Percentiles rank a stretch among this genome's conserved stretches.
These are phyloP conservation scores for Brenthis hecate DNA, from an alignment of 2,888 invertebrate genomes.

Conservation along the genomic window DNA sequence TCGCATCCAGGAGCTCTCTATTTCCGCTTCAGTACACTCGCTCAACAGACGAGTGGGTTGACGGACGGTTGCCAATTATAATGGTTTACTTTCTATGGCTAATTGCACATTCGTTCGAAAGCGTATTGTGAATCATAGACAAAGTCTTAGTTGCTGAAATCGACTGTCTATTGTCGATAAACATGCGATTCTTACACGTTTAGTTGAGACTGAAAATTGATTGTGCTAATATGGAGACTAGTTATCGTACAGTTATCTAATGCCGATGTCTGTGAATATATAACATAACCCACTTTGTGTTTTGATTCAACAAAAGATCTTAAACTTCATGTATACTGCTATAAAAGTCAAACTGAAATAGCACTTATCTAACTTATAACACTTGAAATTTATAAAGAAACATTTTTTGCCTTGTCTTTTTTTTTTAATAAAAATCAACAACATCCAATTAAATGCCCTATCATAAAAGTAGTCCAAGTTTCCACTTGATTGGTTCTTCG, in stretches of 20 bases:
- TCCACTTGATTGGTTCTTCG: constrained; percentile 58
- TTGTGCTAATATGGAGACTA: not conserved
- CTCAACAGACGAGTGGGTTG: constrained; percentile 64
- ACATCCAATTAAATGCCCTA: constrained; percentile 27
- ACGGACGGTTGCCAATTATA: constrained; percentile 65
- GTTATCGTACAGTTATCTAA: constrained; percentile 4
- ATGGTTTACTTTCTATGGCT: constrained; percentile 73
- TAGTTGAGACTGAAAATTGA: not conserved
- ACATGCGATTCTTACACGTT: constrained; percentile 33
- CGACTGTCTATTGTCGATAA: constrained; percentile 33
- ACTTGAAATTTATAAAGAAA: too few species aligned
- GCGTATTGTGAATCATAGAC: constrained; percentile 52
- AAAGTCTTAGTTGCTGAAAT: constrained; percentile 20
- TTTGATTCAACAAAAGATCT: not conserved
- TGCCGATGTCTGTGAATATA: not conserved
- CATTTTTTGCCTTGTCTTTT: not conserved
- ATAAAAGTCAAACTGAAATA: too few species aligned
- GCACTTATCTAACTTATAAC: too few species aligned
- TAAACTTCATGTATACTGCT: not conserved
- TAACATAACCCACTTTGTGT: not conserved
- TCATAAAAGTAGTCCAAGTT: constrained; percentile 49
- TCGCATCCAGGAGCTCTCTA: constrained; percentile 55
- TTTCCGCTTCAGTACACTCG: constrained; percentile 60
- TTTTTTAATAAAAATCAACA: constrained; percentile 4
- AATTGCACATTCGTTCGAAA: constrained; percentile 59